Percentiles rank a stretch among this genome's conserved stretches.
These are phyloP conservation scores for Cyanoderma ruficeps DNA, from an alignment of 2,113 vertebrate genomes.

Conservation along the genomic window DNA sequence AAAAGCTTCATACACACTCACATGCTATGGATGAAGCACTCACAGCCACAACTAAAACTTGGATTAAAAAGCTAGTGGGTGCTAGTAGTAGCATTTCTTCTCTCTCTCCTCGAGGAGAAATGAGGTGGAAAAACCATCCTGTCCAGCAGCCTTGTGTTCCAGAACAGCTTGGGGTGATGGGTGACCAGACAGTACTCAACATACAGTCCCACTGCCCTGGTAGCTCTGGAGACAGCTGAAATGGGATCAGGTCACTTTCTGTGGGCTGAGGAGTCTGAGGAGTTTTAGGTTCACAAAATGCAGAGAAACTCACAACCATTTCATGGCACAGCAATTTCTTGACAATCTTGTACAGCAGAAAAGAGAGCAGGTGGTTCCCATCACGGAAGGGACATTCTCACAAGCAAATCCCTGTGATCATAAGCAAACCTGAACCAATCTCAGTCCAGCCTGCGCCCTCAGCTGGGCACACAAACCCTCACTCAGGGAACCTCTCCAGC, in stretches of 20 bases:
- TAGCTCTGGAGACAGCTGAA: neutral
- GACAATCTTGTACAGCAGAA: neutral
- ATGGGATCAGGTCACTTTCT: neutral
- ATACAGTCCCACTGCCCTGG: too few species aligned
- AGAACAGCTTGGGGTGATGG: fast-evolving
- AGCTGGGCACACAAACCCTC: neutral
- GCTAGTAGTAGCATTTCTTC: neutral
- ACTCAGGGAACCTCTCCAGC: neutral
- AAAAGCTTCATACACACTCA: neutral
- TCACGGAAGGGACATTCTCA: fast-evolving
- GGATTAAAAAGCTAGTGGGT: neutral
- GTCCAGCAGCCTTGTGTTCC: neutral
- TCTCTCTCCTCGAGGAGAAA: neutral
- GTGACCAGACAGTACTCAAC: neutral
- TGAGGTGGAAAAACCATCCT: neutral
- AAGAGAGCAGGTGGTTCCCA: neutral
- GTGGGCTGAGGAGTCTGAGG: neutral
- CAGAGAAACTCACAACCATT: neutral
- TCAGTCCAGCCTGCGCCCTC: neutral
- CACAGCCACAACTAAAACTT: neutral
- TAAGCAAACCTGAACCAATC: neutral
- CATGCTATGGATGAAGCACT: neutral
- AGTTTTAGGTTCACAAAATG: neutral
- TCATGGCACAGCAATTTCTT: neutral
- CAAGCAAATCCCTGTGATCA: neutral